Evolutionary conservation across 2,888 invertebrate genomes (phyloP).

Genomic region (Eubasilissa splendida): DNA sequence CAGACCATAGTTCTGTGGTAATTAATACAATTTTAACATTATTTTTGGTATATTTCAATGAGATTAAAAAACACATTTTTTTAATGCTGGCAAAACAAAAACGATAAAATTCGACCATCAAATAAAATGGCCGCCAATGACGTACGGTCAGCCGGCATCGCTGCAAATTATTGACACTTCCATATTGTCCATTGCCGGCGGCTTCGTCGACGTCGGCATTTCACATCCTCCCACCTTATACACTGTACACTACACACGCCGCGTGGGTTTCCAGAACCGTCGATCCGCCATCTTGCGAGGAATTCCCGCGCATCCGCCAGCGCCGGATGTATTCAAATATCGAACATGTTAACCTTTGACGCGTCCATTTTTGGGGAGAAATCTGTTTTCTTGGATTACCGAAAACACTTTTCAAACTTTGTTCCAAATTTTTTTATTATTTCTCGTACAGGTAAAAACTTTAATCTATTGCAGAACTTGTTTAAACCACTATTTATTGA

Average conservation of each 20-base stretch:
- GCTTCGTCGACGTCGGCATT: neutral
- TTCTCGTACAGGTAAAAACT: neutral
- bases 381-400: no score
- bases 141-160: neutral
- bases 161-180: conserved; percentile 2
- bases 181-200: neutral
- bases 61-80: no score
- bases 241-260: neutral
- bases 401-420: neutral
- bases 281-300: conserved; percentile 1
- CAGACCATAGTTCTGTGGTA: no score
- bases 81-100: neutral
- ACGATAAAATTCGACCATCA: neutral
- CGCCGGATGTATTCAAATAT: neutral
- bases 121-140: conserved; percentile 14
- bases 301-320: conserved; percentile 17
- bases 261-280: neutral
- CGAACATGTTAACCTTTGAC: no score
- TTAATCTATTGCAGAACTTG: neutral
- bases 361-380: no score
- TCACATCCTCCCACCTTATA: neutral
- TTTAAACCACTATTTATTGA: no score
- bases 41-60: no score
- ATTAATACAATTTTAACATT: no score
- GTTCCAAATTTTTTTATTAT: neutral